Base-by-base conservation (phyloP, 2,888 invertebrate species). In the Pandemis heparana region DNA sequence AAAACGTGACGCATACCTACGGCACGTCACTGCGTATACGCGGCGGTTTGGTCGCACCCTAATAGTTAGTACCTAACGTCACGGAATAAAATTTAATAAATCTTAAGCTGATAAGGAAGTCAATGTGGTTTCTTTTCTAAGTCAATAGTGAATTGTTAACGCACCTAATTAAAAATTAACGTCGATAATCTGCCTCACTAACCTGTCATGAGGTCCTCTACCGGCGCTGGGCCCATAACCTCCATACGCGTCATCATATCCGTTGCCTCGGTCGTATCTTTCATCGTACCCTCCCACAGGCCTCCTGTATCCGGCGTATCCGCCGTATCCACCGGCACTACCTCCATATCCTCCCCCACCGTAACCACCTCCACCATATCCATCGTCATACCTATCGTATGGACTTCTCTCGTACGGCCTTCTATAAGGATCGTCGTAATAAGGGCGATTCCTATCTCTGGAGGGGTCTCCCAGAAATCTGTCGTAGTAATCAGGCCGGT, bases 161-260 rank as follows among this genome's bases (percentile, higher is more conserved):
- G 23, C 23, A 32, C 23, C 23, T 32, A 32, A 32, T 32, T 32
- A 53, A 53, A 53, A 6, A 18, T 53, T 53, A 18, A 48, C 12
- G 16, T 56, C 4, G 18, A 53, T 8, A 53, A 32, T n/a, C 51
- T 51, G 23, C 0, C 18, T 56, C 66, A 75, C 87, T 88, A 68
- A 94, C 94, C 93, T 94, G 71, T 95, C 94, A 80, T 95, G 94
- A 65, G 93, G 91, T 81, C 95, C 95, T 77, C 90, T 83, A 5
- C 91, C 92, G 59, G 82, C 84, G 6, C 86, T 83, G 0, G 87
- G 86, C 4, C 93, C 86, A 56, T 88, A 87, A 10, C 87, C 94
- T 1, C 94, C 93, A 75, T 89, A 92, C 0, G 79, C 82, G 18
- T 92, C 88, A 74, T 89, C 92, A 76, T 90, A 92, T 59, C 81